Evolutionary conservation across 2,797 vertebrate genomes (phyloP).

Genomic region (Hydrolagus colliei): DNA sequence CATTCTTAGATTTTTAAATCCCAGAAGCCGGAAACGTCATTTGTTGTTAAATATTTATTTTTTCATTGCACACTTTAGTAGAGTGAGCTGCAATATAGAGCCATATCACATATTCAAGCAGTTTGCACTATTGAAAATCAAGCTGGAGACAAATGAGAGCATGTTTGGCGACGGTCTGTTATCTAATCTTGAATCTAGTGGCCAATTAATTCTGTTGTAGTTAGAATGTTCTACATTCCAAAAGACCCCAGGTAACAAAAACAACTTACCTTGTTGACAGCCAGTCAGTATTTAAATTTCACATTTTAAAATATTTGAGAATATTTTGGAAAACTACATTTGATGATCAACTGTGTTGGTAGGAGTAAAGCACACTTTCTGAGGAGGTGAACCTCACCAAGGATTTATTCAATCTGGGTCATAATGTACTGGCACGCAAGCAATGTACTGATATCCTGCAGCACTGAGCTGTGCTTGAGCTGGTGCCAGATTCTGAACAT

Average conservation of each 20-base stretch:
- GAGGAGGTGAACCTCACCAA: background rate
- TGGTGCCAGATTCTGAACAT: background rate
- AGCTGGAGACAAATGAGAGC: background rate
- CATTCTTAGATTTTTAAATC: no score
- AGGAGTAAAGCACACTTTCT: background rate
- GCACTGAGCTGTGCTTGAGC: background rate
- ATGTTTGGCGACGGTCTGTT: background rate
- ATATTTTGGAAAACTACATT: background rate
- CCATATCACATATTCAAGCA: background rate
- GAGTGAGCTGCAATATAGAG: no score
- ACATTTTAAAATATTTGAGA: slow-evolving; percentile 5
- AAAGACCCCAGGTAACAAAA: background rate
- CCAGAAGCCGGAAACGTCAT: no score
- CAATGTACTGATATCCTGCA: background rate
- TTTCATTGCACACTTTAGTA: no score
- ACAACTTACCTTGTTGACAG: background rate
- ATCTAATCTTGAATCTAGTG: background rate
- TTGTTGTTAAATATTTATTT: no score
- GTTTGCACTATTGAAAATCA: background rate
- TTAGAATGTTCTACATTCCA: background rate
- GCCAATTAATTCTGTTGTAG: background rate
- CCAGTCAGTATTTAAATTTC: no score
- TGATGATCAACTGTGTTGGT: background rate
- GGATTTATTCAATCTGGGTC: background rate
- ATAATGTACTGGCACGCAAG: background rate